These are phyloP conservation scores for Bicyclus anynana DNA, from an alignment of 1,140 invertebrate genomes.

Conservation along the genomic window DNA sequence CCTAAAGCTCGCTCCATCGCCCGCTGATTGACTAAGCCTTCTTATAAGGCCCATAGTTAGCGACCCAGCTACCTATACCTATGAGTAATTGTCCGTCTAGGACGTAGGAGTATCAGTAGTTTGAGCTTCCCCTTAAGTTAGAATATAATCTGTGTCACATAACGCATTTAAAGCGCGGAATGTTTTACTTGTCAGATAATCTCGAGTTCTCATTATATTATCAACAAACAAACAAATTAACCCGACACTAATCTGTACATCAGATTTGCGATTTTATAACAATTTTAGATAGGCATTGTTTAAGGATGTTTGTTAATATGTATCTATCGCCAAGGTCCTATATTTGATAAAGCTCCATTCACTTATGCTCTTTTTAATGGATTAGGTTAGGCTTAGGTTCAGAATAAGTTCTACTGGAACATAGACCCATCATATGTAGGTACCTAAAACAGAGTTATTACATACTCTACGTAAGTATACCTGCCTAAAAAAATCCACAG, in stretches of 20 bases:
- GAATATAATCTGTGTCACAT: constrained; percentile 40
- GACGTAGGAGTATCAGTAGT: background rate
- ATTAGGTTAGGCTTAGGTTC: too few relatives aligned
- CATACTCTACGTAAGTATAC: too few relatives aligned
- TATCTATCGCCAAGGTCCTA: background rate
- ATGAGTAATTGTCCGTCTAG: background rate
- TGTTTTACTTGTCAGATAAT: constrained; percentile 45
- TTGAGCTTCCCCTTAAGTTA: constrained; percentile 25
- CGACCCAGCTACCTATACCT: too few relatives aligned
- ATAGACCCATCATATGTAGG: too few relatives aligned
- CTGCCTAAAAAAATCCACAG: too few relatives aligned
- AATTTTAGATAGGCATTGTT: constrained; percentile 6
- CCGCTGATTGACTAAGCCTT: too few relatives aligned
- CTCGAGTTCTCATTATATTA: constrained; percentile 45
- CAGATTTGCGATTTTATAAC: constrained; percentile 26
- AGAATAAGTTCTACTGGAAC: too few relatives aligned
- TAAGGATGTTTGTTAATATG: background rate
- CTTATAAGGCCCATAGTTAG: too few relatives aligned
- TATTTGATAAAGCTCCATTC: too few relatives aligned
- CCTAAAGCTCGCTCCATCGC: too few relatives aligned
- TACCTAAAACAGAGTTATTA: too few relatives aligned
- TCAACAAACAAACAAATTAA: constrained; percentile 42
- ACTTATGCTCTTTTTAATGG: too few relatives aligned
- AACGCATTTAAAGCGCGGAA: constrained; percentile 39
- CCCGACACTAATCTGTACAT: constrained; percentile 24